Base-by-base conservation (phyloP, 1,140 invertebrate genomes). In the Panulirus ornatus region DNA sequence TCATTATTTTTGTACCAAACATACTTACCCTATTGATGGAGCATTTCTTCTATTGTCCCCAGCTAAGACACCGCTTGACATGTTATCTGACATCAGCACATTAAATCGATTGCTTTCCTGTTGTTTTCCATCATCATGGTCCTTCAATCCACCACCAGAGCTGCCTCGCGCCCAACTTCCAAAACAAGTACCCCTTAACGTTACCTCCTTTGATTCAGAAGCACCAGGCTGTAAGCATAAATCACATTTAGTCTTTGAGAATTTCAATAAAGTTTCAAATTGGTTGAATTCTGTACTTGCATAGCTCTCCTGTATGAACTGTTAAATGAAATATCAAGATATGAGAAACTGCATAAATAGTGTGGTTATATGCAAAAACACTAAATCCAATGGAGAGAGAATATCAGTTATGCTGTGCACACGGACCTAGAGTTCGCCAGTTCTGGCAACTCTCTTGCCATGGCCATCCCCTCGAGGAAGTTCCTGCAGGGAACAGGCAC, bases 141-240 rank as follows among this genome's bases (percentile, higher is more conserved):
- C 84, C 42, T 91, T 91, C 30, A 89, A 82, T 16, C 84, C 84
- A 66, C 90, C 90, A 81, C 90, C 90, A n/a, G 84, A 86, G 66
- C 90, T 91, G 73, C 90, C 90, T 44, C 83, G 84, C 16, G 84
- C 90, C 90, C 90, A 91, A 63, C 40, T 87, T 34, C 75, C 47
- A 42, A 91, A 91, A 38, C 79, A 66, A 30, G 76, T 76, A 38
- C 90, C 81, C 63, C 87, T 83, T 30, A 89, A 54, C 44, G 66
- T 82, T 27, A 89, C 66, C 34, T 89, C 87, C 36, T 81, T 75
- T 11, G 38, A 36, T 71, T 75, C 87, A 34, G 58, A 70, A 42
- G 85, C 36, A 42, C 85, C 85, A 82, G 87, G 87, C 87, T 89
- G 87, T 30, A n/a, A 44, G 34, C 19, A 73, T 38, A 22, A 71